Evolutionary conservation across 2,888 invertebrate genomes (phyloP).

Genomic region (Orthosia gothica): DNA sequence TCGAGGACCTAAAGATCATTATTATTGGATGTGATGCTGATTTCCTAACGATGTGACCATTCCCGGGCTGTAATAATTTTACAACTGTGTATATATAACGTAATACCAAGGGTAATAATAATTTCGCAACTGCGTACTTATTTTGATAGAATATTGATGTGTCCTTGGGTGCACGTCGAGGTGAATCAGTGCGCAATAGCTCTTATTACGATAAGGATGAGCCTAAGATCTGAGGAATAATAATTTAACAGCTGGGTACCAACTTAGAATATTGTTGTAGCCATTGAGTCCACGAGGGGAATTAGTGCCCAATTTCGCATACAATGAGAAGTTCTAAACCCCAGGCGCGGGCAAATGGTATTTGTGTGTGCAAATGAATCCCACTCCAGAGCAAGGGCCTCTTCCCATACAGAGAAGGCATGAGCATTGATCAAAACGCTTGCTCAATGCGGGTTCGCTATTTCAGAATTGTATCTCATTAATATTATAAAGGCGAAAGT

Average conservation of each 20-base stretch:
- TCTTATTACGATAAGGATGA: too few relatives aligned
- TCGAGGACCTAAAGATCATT: conserved; percentile 36
- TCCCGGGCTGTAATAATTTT: not conserved
- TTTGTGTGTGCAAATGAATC: not conserved
- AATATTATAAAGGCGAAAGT: too few relatives aligned
- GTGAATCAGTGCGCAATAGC: too few relatives aligned
- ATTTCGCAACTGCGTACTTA: not conserved
- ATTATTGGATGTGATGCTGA: conserved; percentile 40
- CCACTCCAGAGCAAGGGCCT: too few relatives aligned
- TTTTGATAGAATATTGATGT: too few relatives aligned
- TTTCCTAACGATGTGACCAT: conserved; percentile 19
- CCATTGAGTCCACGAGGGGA: not conserved
- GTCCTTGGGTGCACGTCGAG: too few relatives aligned
- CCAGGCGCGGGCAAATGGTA: not conserved
- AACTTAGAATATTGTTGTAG: not conserved
- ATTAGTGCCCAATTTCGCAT: not conserved
- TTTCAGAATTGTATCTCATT: too few relatives aligned
- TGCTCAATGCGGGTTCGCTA: too few relatives aligned
- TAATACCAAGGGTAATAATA: not conserved
- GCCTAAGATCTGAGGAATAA: too few relatives aligned
- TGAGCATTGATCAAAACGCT: too few relatives aligned
- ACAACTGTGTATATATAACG: not conserved
- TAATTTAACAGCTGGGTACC: not conserved
- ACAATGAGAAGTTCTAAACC: not conserved
- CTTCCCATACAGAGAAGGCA: too few relatives aligned